Evolutionary conservation across 2,888 invertebrate species (phyloP), one percentile per base, ranked within the genome.

Genomic region (Meteorus cinctellus): DNA sequence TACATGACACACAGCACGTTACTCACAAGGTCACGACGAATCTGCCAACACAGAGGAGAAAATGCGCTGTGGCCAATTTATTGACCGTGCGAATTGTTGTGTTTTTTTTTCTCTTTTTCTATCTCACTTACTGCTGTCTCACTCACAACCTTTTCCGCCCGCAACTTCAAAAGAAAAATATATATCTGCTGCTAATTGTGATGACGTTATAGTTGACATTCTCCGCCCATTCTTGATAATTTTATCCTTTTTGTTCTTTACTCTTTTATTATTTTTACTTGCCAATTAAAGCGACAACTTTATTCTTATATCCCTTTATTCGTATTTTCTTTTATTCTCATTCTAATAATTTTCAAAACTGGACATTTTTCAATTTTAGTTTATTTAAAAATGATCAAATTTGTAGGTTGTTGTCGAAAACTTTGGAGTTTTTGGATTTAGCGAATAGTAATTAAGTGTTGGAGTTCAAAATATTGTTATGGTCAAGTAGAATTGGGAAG

Each of bases 1-100:
- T 69, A 34, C 69, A 69, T 51, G 70, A 69, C 69, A 62, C 70
- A 62, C 29, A 12, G 48, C 68, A 63, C 45, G 74, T 63, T 36
- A 31, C 63, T 16, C 10, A n/a, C 70, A 70, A 74, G 74, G 74
- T 70, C 69, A 69, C 55, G 63, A 75, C 55, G 62, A 74, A 68
- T 74, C 59, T 68, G 29, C 51, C 60, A 59, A 67, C 36, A 36
- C 36, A 55, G 29, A 67, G 41, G 14, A 73, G 51, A 73, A 24
- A 66, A 29, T 55, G 10, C 27, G 34, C 19, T n/a, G 34, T 24
- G 55, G 55, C 19, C 27, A 34, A 69, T 75, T 75, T 65, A 69
- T 70, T 55, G 63, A 34, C 70, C 27, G 41, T 19, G n/a, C 6
- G n/a, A 55, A 55, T 4, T 19, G 48, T 48, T 3, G 8, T 19